These are phyloP conservation scores for Nymphalis urticae DNA, from an alignment of 2,888 invertebrate genomes.

Conservation along the genomic window DNA sequence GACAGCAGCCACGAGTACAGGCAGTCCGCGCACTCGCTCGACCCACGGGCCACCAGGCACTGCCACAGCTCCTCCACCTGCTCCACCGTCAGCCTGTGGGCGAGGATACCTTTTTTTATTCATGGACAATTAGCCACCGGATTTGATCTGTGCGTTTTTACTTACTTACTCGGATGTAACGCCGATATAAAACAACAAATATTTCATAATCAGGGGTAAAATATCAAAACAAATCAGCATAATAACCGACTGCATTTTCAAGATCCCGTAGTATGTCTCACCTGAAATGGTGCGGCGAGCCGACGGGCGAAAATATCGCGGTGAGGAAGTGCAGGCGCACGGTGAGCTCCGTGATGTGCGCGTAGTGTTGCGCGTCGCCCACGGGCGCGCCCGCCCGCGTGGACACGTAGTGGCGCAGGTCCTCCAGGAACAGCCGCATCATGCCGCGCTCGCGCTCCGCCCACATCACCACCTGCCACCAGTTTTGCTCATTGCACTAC, in stretches of 20 bases:
- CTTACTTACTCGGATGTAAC: too few species aligned
- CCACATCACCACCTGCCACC: constrained; percentile 89
- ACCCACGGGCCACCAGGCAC: constrained; percentile 88
- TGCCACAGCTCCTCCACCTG: constrained; percentile 96
- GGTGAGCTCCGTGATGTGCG: constrained; percentile 93
- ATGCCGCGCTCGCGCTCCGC: constrained; percentile 95
- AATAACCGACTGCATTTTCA: too few species aligned
- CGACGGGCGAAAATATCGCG: constrained; percentile 93
- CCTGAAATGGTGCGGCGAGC: constrained; percentile 94
- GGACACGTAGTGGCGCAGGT: constrained; percentile 86
- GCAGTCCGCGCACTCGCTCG: constrained; percentile 93
- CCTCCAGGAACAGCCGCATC: constrained; percentile 96
- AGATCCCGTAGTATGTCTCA: constrained; percentile 46
- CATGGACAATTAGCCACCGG: too few species aligned
- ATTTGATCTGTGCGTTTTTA: too few species aligned
- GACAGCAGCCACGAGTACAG: constrained; percentile 96
- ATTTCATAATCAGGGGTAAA: too few species aligned
- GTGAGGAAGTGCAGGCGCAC: constrained; percentile 95
- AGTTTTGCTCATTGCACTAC: constrained; percentile 3
- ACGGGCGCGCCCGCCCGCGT: constrained; percentile 43
- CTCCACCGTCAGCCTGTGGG: constrained; percentile 86
- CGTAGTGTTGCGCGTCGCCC: constrained; percentile 66
- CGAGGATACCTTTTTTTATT: too few species aligned
- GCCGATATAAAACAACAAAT: too few species aligned
- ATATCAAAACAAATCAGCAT: neutral